These are phyloP conservation scores for Heliothis peltigera DNA, from an alignment of 2,888 invertebrate species.

Conservation along the genomic window DNA sequence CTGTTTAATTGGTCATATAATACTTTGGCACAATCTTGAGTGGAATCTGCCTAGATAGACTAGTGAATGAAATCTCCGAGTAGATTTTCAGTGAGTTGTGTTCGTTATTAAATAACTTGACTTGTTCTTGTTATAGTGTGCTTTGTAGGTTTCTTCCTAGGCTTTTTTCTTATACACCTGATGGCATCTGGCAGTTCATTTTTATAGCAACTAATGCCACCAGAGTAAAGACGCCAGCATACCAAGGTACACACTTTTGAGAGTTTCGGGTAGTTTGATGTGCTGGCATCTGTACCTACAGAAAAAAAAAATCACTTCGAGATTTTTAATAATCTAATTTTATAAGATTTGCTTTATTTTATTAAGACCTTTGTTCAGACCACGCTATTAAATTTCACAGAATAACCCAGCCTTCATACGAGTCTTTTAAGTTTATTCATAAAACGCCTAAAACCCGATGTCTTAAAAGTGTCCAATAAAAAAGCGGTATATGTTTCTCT, in stretches of 20 bases:
- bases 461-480: constrained; percentile 56
- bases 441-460: constrained; percentile 27
- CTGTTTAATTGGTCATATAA: constrained; percentile 66
- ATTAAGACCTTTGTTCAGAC: neutral
- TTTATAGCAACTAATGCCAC: too few species aligned
- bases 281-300: too few species aligned
- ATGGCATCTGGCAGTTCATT: too few species aligned
- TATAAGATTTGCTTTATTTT: neutral
- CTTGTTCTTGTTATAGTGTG: too few species aligned
- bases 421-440: constrained; percentile 28
- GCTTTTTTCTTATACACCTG: too few species aligned
- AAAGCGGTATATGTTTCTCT: constrained; percentile 61
- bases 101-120: neutral
- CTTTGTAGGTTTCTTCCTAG: too few species aligned
- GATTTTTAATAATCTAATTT: neutral
- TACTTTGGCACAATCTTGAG: constrained; percentile 50
- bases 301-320: neutral
- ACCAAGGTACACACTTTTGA: too few species aligned
- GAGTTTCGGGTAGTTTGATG: too few species aligned
- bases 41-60: constrained; percentile 29
- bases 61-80: constrained; percentile 21
- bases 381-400: neutral
- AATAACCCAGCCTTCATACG: constrained; percentile 1
- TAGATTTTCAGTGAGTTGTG: neutral
- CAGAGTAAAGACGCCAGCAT: too few species aligned